A percentile compares a stretch with the other conserved stretches of the same genome.
These are phyloP conservation scores for Rotaria macrura DNA, from an alignment of 2,888 invertebrate species.

Conservation along the genomic window DNA sequence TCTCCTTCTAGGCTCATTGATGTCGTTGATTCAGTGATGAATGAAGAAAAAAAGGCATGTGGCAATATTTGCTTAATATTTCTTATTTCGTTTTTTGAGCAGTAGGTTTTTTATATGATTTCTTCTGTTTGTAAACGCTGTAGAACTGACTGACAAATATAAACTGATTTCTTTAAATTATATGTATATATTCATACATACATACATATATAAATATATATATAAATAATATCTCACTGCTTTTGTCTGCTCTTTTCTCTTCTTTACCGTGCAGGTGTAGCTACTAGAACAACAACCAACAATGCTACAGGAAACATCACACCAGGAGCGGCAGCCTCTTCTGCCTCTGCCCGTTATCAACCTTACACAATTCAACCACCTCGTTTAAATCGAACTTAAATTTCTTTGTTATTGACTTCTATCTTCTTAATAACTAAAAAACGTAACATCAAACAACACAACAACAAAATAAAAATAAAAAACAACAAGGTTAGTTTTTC, in stretches of 20 bases:
- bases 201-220: neutral
- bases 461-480: neutral
- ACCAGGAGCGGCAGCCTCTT: neutral
- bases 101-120: neutral
- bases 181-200: neutral
- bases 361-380: neutral
- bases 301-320: neutral
- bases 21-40: neutral
- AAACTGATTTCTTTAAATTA: neutral
- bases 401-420: neutral
- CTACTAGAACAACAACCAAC: neutral
- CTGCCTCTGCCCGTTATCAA: conserved; percentile 14
- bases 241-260: neutral
- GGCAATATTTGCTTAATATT: neutral
- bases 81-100: neutral
- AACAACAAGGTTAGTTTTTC: neutral
- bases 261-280: conserved; percentile 1
- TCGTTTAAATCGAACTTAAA: conserved; percentile 14
- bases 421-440: neutral
- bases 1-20: neutral
- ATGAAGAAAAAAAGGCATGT: neutral
- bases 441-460: neutral
- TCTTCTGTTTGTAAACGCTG: neutral
- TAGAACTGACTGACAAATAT: neutral
- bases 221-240: neutral